phyloP scores from a whole-genome alignment of 2,113 vertebrate species.

The Pangasianodon hypophthalmus region DNA sequence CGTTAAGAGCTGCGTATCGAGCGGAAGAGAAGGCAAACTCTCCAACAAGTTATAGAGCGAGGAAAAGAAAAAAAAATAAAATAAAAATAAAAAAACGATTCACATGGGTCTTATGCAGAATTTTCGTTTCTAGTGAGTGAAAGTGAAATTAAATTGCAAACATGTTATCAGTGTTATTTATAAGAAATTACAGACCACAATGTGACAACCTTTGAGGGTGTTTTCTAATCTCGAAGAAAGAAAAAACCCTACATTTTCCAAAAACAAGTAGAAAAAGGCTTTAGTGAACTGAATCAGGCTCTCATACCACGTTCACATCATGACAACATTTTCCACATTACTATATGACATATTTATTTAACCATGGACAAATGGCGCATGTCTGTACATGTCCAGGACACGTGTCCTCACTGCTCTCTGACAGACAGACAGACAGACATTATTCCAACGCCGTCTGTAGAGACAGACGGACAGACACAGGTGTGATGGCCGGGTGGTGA shows the following conservation, averaged over 20 bases:
- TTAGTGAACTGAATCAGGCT: neutral
- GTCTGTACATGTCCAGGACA: conserved; percentile 39
- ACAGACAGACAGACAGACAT: conserved; percentile 49
- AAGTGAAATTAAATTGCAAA: neutral
- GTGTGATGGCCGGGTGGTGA: conserved; percentile 43
- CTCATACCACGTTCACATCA: conserved; percentile 16
- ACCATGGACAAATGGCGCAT: conserved; percentile 45
- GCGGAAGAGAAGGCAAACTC: neutral
- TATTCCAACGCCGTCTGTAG: conserved; percentile 44
- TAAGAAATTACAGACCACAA: neutral
- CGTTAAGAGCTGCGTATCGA: neutral
- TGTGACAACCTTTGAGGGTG: neutral
- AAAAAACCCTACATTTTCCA: too few relatives aligned
- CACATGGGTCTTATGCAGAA: neutral
- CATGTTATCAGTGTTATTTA: neutral
- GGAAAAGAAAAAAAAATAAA: too few relatives aligned
- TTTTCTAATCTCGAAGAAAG: neutral
- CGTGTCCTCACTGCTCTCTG: conserved; percentile 31
- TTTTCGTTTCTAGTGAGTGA: neutral
- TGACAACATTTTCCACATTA: conserved; percentile 41
- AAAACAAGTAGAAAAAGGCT: neutral
- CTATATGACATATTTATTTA: conserved; percentile 56
- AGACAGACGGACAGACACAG: conserved; percentile 46
- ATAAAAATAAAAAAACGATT: too few relatives aligned
- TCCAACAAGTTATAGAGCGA: neutral